Conservation (phyloP, 2,797 vertebrate species). For the Mus caroli region DNA sequence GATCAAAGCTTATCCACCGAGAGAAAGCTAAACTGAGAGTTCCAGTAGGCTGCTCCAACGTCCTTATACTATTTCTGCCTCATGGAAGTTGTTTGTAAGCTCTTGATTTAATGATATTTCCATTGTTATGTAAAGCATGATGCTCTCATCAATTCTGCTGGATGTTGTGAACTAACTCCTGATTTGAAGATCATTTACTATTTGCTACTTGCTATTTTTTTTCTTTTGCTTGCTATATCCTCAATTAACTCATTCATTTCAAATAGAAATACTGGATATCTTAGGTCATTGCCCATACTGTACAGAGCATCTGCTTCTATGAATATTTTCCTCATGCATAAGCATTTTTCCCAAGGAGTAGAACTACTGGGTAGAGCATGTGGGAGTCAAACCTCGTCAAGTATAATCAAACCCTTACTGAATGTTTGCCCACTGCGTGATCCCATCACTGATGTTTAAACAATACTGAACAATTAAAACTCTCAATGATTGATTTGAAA, state of each 20-base stretch:
- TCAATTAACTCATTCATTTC: not conserved
- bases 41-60: not conserved
- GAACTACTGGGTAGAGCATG: not conserved
- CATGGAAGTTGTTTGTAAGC: not conserved
- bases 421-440: not conserved
- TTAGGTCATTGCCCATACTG: not conserved
- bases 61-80: not conserved
- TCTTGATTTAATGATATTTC: not conserved
- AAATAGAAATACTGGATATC: not conserved
- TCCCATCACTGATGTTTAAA: not conserved
- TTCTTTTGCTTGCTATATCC: not conserved
- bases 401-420: not conserved
- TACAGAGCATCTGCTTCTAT: not conserved
- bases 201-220: not conserved
- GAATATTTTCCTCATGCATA: not conserved
- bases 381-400: not conserved
- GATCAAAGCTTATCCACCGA: not conserved
- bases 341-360: not conserved
- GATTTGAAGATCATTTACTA: not conserved
- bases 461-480: not conserved
- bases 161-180: not conserved
- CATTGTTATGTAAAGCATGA: not conserved
- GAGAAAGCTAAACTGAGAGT: not conserved
- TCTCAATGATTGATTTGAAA: not conserved
- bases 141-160: not conserved